Percentiles rank a stretch among this genome's conserved stretches.
Conservation (phyloP, 30 jellyfish, hydroid and myxozoan species). For the Haliclystus octoradiatus region DNA sequence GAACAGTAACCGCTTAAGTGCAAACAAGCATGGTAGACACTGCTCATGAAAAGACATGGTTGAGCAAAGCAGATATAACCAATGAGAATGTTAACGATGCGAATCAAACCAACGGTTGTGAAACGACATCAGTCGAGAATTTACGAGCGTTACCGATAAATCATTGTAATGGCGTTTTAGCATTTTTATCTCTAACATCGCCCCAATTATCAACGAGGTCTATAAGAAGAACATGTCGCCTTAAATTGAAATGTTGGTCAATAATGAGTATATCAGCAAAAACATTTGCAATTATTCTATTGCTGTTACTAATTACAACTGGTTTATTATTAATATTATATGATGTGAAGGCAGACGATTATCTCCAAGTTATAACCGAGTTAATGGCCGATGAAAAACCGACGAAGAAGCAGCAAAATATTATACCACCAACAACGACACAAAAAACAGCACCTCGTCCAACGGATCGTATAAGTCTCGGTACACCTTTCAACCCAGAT, state of each 20-base stretch:
- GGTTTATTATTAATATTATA: background rate
- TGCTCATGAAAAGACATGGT: too few species aligned
- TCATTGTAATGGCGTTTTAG: background rate
- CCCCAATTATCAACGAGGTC: background rate
- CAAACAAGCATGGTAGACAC: too few species aligned
- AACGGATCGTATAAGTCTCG: conserved; percentile 37
- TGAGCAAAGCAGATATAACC: too few species aligned
- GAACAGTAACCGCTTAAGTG: too few species aligned
- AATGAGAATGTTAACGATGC: too few species aligned
- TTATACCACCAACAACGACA: background rate
- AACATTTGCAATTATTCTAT: background rate
- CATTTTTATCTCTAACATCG: background rate
- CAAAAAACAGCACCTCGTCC: background rate
- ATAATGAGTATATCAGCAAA: background rate
- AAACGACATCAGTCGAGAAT: too few species aligned
- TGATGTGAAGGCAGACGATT: background rate
- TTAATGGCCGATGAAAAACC: background rate
- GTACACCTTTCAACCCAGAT: conserved; percentile 86
- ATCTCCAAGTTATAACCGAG: background rate
- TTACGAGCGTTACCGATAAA: background rate
- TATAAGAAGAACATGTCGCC: background rate
- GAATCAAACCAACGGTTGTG: too few species aligned
- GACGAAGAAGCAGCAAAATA: too few species aligned
- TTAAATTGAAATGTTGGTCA: background rate
- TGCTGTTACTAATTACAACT: background rate